phyloP scores from a whole-genome alignment of 2,888 invertebrate species.

The Amiota mariae region DNA sequence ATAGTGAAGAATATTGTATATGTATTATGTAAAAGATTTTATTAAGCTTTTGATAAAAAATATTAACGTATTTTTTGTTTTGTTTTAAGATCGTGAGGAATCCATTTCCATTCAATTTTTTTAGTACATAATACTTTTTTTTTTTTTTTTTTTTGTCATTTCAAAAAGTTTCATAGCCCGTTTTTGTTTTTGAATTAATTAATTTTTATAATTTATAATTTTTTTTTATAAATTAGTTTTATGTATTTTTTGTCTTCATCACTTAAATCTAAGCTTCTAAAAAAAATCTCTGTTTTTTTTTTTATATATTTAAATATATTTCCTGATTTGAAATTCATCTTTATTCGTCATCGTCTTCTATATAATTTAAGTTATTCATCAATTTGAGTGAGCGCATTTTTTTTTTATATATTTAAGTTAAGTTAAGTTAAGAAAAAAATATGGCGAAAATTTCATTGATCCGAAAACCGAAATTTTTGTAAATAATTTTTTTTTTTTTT shows the following conservation, averaged over 20 bases:
- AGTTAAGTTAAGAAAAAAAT: not conserved
- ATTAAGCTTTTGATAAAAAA: no score
- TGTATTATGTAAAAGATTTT: slow-evolving; percentile 19
- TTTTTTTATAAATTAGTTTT: slow-evolving; percentile 21
- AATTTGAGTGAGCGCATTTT: slow-evolving; percentile 23
- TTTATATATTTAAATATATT: slow-evolving; percentile 44
- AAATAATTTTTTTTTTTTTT: slow-evolving; percentile 48
- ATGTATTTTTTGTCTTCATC: slow-evolving; percentile 11
- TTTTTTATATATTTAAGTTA: no score
- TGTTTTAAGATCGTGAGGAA: no score
- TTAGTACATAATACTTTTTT: no score
- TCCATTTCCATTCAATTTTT: no score
- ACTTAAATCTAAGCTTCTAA: no score
- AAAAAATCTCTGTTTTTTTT: slow-evolving; percentile 32
- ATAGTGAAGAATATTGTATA: slow-evolving; percentile 47
- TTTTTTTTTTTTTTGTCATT: no score
- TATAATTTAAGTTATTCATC: no score
- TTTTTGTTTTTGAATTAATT: not conserved
- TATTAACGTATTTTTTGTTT: no score
- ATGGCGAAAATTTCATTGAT: slow-evolving; percentile 37
- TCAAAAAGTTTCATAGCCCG: no score
- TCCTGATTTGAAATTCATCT: slow-evolving; percentile 48
- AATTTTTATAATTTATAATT: slow-evolving; percentile 15
- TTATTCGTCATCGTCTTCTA: no score
- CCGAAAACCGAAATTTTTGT: not conserved